Base-by-base conservation (phyloP, 2,113 vertebrate genomes). In the Hippocampus mohnikei region DNA sequence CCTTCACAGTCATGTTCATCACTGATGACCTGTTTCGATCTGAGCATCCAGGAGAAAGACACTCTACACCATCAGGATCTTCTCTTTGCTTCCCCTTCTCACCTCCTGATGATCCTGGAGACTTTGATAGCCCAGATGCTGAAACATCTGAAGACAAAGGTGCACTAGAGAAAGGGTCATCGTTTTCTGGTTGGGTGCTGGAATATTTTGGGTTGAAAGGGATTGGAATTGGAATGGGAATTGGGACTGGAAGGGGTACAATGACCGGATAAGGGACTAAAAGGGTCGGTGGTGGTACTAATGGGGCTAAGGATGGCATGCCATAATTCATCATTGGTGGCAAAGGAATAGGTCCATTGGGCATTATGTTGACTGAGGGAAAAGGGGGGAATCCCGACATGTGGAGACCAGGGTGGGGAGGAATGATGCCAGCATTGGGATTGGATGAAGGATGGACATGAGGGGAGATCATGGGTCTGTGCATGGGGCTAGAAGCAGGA, bases 231-330 rank as follows among this genome's bases (percentile, higher is more conserved):
- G 97, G 97, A 74, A 99, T 98, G 44, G 97, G 96, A 78, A 99
- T 96, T 66, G 97, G 97, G 55, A 99, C 96, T 0, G 97, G 97
- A 74, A 99, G 90, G 44, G 97, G 97, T 66, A 99, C 97, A 73
- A 98, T 98, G 67, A 99, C 95, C 3, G 97, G 97, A 81, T 99
- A 99, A 70, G 97, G 97, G 90, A 99, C 97, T 83, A 99, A 90
- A 55, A 99, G 92, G 78, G 96, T 98, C 0, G 97, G 96, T 41
- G 97, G 97, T 73, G 97, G 97, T 85, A 99, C 97, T 82, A 99
- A 87, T 0, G 97, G 96, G 66, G 97, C 94, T 46, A 99, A 93
- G 53, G 97, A 98, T 10, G 97, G 96, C 92, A 99, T 93, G 74
- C 96, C 95, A 69, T 97, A 96, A 86, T 98, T 98, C 93, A 99